Evolutionary conservation across 2,888 invertebrate species (phyloP), one percentile per base, ranked within the genome.

Genomic region (Marasmarcha lunaedactyla): DNA sequence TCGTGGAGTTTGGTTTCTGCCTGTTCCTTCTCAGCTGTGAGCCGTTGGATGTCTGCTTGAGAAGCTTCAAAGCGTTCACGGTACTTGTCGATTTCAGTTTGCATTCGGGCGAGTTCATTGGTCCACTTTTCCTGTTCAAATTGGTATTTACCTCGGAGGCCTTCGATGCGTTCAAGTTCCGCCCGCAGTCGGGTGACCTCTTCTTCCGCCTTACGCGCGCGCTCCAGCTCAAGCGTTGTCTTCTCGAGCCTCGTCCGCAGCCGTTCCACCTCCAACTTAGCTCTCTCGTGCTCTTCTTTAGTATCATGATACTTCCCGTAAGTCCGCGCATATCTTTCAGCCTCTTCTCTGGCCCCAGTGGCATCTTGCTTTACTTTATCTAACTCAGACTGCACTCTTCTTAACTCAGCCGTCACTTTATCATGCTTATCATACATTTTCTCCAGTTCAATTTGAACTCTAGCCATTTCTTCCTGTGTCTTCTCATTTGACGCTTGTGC

Each of bases 341-440:
- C 88, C 63, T 93, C 93, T 59, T 93, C 92, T 42, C 92, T 87
- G 4, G 93, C 87, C 35, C 90, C 90, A 56, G 93, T 91, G 1
- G 89, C 89, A 45, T 93, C 93, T 46, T 85, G 73, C 42, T 88
- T 86, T 13, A 88, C 77, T 54, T 90, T 86, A 44, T 90, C 93
- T 39, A 91, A 84, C 52, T 93, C 93, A 1, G 87, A 87, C 59
- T 94, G 93, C 7, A 93, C 88, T 63, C 93, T 90, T 48, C 94
- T 86, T 47, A 94, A 84, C 57, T 95, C 95, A 9, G 89, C 85
- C 52, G 94, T 91, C 41, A 90, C 88, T 63, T 94, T 91, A 52
- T 95, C 95, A 58, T 94, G 92, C 54, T 95, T 94, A 58, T 95
- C 95, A 57, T 93, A 93, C 85, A 94, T 90, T 71, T 95, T 95